These are phyloP conservation scores for Urosaurus nigricauda DNA, from an alignment of 2,797 vertebrate species.

Conservation along the genomic window DNA sequence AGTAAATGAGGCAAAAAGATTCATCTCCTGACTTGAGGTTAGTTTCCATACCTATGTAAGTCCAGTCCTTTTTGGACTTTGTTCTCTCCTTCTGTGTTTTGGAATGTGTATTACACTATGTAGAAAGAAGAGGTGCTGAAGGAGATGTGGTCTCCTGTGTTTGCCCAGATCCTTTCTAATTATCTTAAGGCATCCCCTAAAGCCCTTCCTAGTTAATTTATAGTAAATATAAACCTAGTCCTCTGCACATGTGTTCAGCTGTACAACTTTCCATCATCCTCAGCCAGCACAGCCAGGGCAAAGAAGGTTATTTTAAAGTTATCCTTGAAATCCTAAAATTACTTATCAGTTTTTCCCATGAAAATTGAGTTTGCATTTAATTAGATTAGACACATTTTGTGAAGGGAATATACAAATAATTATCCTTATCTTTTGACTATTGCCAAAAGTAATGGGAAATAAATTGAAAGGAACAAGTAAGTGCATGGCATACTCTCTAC, in stretches of 20 bases:
- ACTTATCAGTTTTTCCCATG: background rate
- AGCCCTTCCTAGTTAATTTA: background rate
- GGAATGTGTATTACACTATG: background rate
- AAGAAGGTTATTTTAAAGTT: background rate
- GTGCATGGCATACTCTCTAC: background rate
- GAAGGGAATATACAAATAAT: background rate
- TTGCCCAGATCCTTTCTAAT: too few relatives aligned
- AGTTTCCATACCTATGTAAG: background rate
- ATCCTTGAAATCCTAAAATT: background rate
- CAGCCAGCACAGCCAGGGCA: background rate
- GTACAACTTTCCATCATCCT: background rate
- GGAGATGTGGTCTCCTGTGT: too few relatives aligned
- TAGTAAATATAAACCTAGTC: background rate
- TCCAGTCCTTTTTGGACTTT: background rate
- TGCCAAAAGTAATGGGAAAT: background rate
- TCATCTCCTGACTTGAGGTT: background rate
- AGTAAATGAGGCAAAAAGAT: background rate
- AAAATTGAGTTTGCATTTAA: background rate
- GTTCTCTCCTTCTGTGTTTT: background rate
- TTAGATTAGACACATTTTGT: background rate
- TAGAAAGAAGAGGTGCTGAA: background rate
- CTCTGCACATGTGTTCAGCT: background rate
- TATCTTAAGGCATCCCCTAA: too few relatives aligned
- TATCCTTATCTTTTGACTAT: background rate
- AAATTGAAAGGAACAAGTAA: background rate